Conservation (phyloP, 2,113 vertebrate species). For the Dolichallabes microphthalmus region DNA sequence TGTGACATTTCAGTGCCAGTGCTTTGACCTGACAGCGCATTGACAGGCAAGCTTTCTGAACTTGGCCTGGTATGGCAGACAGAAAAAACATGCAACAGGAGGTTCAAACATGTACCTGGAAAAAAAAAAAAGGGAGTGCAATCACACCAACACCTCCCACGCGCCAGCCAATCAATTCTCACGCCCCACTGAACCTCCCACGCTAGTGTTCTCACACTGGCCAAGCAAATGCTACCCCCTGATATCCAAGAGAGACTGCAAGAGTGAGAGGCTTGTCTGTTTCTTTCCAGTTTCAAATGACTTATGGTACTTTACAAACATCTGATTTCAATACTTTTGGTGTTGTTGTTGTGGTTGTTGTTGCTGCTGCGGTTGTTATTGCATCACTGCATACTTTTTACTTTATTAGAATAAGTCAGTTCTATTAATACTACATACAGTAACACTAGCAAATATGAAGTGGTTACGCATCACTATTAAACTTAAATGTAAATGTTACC, state of each 20-base stretch:
- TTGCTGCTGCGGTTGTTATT: not conserved
- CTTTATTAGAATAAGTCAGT: too few species aligned
- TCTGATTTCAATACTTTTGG: not conserved
- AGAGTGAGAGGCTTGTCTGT: constrained; percentile 32
- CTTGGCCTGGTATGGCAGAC: not conserved
- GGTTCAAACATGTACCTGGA: constrained; percentile 43
- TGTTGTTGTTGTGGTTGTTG: not conserved
- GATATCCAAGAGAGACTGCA: constrained; percentile 49
- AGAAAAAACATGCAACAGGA: constrained; percentile 29
- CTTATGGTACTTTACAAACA: not conserved
- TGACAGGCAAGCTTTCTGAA: constrained; percentile 12
- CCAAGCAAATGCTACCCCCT: constrained; percentile 58
- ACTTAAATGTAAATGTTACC: not conserved
- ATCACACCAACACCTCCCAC: constrained; percentile 56
- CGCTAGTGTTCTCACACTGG: constrained; percentile 47
- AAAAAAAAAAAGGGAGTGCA: constrained; percentile 39
- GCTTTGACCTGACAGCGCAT: not conserved
- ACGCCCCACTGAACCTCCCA: constrained; percentile 51
- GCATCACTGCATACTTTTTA: too few species aligned
- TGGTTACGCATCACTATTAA: not conserved
- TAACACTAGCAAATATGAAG: not conserved
- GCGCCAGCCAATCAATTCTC: constrained; percentile 53
- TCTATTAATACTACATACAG: too few species aligned
- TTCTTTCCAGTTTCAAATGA: constrained; percentile 37
- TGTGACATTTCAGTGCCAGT: not conserved